Conservation (phyloP, 2,797 vertebrate genomes). For the Uromys caudimaculatus region DNA sequence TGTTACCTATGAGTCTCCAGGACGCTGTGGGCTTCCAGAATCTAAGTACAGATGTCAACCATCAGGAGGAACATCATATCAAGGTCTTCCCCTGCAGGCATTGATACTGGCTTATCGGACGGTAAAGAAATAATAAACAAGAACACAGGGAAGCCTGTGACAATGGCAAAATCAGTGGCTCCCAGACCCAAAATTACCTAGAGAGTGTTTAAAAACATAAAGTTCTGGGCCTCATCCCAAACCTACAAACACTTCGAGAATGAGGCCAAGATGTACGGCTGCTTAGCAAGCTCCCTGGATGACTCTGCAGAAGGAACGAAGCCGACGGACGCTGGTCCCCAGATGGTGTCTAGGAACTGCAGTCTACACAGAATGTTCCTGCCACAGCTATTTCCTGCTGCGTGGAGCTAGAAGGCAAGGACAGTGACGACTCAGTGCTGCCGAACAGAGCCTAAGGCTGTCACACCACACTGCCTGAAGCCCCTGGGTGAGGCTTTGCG, state of each 20-base stretch:
- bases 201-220: constrained; percentile 59
- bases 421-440: not conserved
- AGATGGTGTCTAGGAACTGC: constrained; percentile 27
- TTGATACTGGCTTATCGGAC: not conserved
- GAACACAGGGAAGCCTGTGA: not conserved
- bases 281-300: constrained; percentile 58
- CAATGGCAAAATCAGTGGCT: not conserved
- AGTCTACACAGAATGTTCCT: constrained; percentile 52
- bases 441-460: not conserved
- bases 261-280: constrained; percentile 51
- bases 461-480: not conserved
- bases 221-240: constrained; percentile 68
- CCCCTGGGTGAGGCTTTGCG: not conserved
- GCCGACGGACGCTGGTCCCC: not conserved
- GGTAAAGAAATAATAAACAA: not conserved
- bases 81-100: not conserved
- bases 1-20: not conserved
- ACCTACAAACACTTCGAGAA: constrained; percentile 58
- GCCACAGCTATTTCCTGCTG: not conserved
- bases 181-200: constrained; percentile 48
- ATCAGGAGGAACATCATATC: not conserved
- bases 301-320: constrained; percentile 39
- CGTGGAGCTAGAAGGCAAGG: not conserved
- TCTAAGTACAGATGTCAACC: not conserved
- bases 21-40: not conserved